Percentiles rank a stretch among this genome's conserved stretches.
phyloP scores from a whole-genome alignment of 1,140 invertebrate genomes.

The Cepaea nemoralis region DNA sequence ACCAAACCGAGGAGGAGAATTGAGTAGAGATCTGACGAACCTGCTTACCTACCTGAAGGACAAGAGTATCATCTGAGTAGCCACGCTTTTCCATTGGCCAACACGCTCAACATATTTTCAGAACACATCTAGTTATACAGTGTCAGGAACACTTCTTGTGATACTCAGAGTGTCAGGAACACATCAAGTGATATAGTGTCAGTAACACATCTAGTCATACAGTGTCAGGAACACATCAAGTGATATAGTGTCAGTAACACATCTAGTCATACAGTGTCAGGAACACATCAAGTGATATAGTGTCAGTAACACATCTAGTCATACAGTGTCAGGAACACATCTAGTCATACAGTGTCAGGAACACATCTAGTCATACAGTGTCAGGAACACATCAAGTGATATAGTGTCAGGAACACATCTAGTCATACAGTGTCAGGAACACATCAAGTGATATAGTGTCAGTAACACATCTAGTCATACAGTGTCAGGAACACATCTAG shows the following conservation, averaged over 20 bases:
- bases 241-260: not conserved
- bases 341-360: not conserved
- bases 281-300: not conserved
- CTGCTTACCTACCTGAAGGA: no score
- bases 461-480: not conserved
- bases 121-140: no score
- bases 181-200: no score
- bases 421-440: not conserved
- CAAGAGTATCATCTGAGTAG: no score
- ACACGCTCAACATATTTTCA: no score
- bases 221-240: not conserved
- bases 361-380: not conserved
- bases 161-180: no score
- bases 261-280: not conserved
- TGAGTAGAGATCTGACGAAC: no score
- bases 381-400: not conserved
- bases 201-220: not conserved
- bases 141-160: no score
- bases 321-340: not conserved
- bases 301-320: not conserved
- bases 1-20: no score
- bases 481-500: not conserved
- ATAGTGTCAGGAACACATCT: not conserved
- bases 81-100: no score
- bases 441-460: not conserved